Evolutionary conservation across 1,140 invertebrate species (phyloP).

Genomic region (Chymomyza costata): DNA sequence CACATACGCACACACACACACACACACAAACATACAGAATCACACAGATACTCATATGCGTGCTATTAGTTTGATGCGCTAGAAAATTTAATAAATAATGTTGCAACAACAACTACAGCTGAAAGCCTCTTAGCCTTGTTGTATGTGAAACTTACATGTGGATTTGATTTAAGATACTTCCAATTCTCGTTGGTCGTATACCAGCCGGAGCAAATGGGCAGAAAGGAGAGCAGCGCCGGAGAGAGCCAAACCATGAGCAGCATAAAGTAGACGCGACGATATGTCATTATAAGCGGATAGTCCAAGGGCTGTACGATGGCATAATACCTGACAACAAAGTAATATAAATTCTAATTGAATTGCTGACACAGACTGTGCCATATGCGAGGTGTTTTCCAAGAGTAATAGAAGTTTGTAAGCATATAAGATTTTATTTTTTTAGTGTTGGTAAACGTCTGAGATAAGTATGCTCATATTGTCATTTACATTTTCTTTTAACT

Average conservation of each 20-base stretch:
- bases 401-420: background rate
- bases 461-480: no score
- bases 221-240: constrained; percentile 93
- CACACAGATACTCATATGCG: no score
- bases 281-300: constrained; percentile 92
- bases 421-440: no score
- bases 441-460: no score
- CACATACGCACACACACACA: background rate
- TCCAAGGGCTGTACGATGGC: constrained; percentile 93
- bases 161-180: constrained; percentile 81
- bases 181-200: constrained; percentile 91
- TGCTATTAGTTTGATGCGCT: constrained; percentile 51
- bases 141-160: constrained; percentile 78
- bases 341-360: constrained; percentile 1
- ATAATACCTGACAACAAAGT: constrained; percentile 81
- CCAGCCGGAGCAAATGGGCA: constrained; percentile 96
- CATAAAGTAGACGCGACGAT: constrained; percentile 84
- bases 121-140: no score
- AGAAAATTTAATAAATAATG: constrained; percentile 59
- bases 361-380: background rate
- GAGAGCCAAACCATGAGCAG: constrained; percentile 92
- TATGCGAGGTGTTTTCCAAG: background rate
- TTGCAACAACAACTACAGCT: constrained; percentile 2
- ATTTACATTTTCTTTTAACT: no score
- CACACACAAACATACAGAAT: constrained; percentile 39